Evolutionary conservation across 2,797 vertebrate genomes (phyloP).

Genomic region (Nannoperca australis): DNA sequence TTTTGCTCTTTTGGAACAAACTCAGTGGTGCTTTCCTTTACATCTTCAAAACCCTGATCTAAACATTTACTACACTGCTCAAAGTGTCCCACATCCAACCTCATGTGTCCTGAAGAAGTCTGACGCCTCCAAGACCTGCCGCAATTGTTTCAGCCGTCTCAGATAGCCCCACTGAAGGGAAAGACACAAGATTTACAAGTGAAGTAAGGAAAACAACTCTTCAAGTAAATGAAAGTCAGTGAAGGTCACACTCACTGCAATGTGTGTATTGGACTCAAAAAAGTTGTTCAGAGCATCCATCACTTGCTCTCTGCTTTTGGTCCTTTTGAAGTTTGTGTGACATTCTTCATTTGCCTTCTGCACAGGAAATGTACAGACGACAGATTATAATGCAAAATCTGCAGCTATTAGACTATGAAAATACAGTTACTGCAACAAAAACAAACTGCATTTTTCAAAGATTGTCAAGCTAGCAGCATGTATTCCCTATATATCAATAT

Average conservation of each 20-base stretch:
- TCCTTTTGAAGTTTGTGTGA: constrained; percentile 87
- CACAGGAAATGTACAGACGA: constrained; percentile 10
- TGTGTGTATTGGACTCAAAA: constrained; percentile 75
- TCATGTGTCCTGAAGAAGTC: constrained; percentile 90
- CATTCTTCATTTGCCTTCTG: constrained; percentile 83
- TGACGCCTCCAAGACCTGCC: constrained; percentile 83
- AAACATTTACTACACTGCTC: not conserved
- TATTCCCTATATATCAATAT: not conserved
- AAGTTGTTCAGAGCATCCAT: constrained; percentile 78
- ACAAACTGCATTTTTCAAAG: not conserved
- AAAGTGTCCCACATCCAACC: constrained; percentile 70
- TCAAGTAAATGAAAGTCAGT: not conserved
- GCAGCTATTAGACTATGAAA: not conserved
- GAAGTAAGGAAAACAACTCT: not conserved
- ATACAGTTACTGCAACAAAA: not conserved
- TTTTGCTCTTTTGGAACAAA: not conserved
- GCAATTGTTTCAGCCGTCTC: constrained; percentile 82
- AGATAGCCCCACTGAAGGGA: constrained; percentile 82
- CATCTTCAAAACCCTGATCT: not conserved
- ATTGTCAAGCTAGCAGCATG: not conserved
- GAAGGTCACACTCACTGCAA: constrained; percentile 73
- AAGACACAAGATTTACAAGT: constrained; percentile 15
- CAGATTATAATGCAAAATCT: not conserved
- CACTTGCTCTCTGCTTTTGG: constrained; percentile 83
- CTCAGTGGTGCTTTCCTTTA: not conserved